phyloP scores from a whole-genome alignment of 2,888 invertebrate species.

The Platycheirus rosarum region DNA sequence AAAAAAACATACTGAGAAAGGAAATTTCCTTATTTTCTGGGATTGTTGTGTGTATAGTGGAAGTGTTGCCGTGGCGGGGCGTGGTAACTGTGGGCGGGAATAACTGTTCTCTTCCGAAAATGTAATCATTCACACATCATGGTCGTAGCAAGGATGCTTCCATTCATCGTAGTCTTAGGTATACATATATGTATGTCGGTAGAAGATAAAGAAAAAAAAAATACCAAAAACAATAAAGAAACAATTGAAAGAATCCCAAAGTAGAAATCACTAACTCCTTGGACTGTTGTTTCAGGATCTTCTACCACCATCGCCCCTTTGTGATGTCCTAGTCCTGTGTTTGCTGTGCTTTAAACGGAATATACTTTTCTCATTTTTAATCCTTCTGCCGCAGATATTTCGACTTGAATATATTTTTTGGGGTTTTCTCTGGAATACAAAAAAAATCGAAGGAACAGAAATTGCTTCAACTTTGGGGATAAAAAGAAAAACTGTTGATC shows the following conservation, averaged over 20 bases:
- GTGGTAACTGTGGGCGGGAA: not conserved
- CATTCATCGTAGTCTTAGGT: slow-evolving; percentile 41
- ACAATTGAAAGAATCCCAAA: slow-evolving; percentile 70
- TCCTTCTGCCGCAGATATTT: slow-evolving; percentile 72
- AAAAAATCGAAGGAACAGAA: slow-evolving; percentile 52
- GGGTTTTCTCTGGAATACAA: slow-evolving; percentile 22
- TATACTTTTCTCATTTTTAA: slow-evolving; percentile 71
- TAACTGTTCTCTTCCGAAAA: slow-evolving; percentile 41
- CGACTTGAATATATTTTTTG: slow-evolving; percentile 20
- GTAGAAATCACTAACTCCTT: slow-evolving; percentile 71
- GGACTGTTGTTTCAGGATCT: slow-evolving; percentile 39
- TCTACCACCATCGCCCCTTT: slow-evolving; percentile 9
- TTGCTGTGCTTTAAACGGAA: slow-evolving; percentile 27
- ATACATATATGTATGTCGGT: slow-evolving; percentile 41
- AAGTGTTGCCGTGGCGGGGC: not conserved
- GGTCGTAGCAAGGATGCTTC: slow-evolving; percentile 56
- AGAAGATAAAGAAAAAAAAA: not conserved
- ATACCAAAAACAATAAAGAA: slow-evolving; percentile 58
- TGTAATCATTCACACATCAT: slow-evolving; percentile 74
- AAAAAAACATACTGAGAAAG: slow-evolving; percentile 39
- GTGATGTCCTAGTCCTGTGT: slow-evolving; percentile 33
- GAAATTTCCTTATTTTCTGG: slow-evolving; percentile 40
- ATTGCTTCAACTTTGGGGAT: slow-evolving; percentile 40
- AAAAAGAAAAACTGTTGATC: slow-evolving; percentile 66
- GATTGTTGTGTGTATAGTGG: slow-evolving; percentile 19